phyloP scores from a whole-genome alignment of 30 jellyfish, hydroid and myxozoan species.

The Aurelia aurita complex sp. Pacific region DNA sequence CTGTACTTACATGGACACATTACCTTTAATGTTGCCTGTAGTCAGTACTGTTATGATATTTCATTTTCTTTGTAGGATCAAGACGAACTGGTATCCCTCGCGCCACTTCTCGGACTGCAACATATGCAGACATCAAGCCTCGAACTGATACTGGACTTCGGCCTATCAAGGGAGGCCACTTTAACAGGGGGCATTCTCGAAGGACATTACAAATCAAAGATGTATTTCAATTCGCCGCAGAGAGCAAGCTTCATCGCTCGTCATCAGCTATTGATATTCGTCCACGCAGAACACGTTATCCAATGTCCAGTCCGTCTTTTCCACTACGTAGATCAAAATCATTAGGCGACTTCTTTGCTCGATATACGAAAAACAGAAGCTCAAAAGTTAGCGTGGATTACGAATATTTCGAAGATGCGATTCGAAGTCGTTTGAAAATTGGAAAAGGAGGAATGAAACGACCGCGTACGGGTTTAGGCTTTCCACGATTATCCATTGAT shows the following conservation, averaged over 20 bases:
- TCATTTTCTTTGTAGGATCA: slow-evolving; percentile 19
- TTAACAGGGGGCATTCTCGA: slow-evolving; percentile 21
- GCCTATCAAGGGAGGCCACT: slow-evolving; percentile 24
- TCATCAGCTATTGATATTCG: slow-evolving; percentile 89
- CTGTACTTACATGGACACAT: too few relatives aligned
- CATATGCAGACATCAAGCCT: slow-evolving; percentile 76
- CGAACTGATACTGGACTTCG: slow-evolving; percentile 93
- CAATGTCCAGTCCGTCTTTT: slow-evolving; percentile 25
- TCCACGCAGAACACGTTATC: slow-evolving; percentile 57
- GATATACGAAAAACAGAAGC: slow-evolving; percentile 40
- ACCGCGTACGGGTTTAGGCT: slow-evolving; percentile 65
- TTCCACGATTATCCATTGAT: slow-evolving; percentile 61
- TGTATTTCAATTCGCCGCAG: slow-evolving; percentile 40
- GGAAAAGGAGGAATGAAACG: slow-evolving; percentile 63
- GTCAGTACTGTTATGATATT: neutral
- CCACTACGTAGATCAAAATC: slow-evolving; percentile 88
- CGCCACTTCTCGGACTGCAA: slow-evolving; percentile 37
- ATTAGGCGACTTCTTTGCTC: slow-evolving; percentile 67
- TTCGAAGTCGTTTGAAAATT: slow-evolving; percentile 50
- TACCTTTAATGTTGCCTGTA: too few relatives aligned
- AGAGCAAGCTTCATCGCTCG: slow-evolving; percentile 68
- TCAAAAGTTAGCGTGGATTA: slow-evolving; percentile 65
- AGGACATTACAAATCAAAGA: slow-evolving; percentile 15
- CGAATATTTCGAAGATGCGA: slow-evolving; percentile 82
- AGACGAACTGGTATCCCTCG: slow-evolving; percentile 77